phyloP scores from a whole-genome alignment of 2,113 vertebrate species.

The Platysternon megacephalum region DNA sequence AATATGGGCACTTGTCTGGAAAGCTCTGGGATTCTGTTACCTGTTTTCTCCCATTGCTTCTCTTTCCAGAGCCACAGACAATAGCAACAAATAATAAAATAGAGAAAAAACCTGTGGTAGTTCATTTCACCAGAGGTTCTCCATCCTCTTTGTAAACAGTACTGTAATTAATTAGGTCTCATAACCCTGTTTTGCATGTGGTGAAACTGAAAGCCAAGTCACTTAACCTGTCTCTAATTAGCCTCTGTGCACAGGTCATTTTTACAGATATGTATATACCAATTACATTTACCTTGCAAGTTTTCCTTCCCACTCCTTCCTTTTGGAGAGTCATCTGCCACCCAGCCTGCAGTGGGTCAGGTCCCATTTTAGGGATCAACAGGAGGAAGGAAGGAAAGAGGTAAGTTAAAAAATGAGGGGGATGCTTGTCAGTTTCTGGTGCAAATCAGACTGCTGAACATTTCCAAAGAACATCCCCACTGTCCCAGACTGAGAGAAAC shows the following conservation, averaged over 20 bases:
- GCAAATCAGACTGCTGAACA: not conserved
- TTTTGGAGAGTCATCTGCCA: conserved; percentile 9
- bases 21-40: not conserved
- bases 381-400: not conserved
- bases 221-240: too few species aligned
- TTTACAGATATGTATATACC: not conserved
- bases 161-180: not conserved
- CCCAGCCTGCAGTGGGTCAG: not conserved
- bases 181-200: not conserved
- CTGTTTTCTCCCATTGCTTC: not conserved
- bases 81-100: not conserved
- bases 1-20: not conserved
- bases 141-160: not conserved
- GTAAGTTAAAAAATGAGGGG: not conserved
- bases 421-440: not conserved
- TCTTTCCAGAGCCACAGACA: not conserved
- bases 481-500: conserved; percentile 7
- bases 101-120: not conserved
- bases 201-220: not conserved
- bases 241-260: not conserved
- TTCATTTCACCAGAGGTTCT: not conserved
- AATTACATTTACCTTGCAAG: conserved; percentile 21
- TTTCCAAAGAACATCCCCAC: not conserved
- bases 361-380: not conserved
- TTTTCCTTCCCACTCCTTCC: conserved; percentile 22